Conservation (phyloP, 1,140 invertebrate genomes). For the Dermatophagoides farinae region DNA sequence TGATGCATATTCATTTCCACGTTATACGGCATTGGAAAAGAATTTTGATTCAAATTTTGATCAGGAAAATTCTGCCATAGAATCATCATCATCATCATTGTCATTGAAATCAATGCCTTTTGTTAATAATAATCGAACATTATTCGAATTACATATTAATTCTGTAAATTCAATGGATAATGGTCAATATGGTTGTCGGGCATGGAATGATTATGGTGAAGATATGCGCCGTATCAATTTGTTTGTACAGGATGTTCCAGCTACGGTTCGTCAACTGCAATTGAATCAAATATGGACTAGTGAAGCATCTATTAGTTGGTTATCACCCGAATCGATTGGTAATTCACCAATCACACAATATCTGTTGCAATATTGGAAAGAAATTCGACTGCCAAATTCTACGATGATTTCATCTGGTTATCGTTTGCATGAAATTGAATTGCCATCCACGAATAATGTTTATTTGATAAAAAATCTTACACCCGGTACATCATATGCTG, state of each 20-base stretch:
- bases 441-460: neutral
- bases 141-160: conserved; percentile 24
- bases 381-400: neutral
- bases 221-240: conserved; percentile 27
- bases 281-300: conserved; percentile 25
- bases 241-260: conserved; percentile 30
- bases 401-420: neutral
- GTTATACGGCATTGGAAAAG: conserved; percentile 7
- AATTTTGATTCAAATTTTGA: conserved; percentile 5
- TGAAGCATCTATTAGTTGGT: conserved; percentile 26
- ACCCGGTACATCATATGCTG: conserved; percentile 78
- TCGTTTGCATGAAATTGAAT: conserved; percentile 6
- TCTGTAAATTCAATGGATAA: conserved; percentile 26
- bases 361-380: conserved; percentile 22
- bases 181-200: conserved; percentile 28
- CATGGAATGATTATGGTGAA: conserved; percentile 24
- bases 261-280: conserved; percentile 26
- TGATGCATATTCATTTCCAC: neutral
- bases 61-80: neutral
- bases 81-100: neutral
- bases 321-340: conserved; percentile 27
- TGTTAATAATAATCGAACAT: conserved; percentile 3
- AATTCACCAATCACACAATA: conserved; percentile 31
- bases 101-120: neutral
- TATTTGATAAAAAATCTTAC: conserved; percentile 30